phyloP scores from a whole-genome alignment of 1,140 invertebrate genomes.

The Berghia stephanieae region DNA sequence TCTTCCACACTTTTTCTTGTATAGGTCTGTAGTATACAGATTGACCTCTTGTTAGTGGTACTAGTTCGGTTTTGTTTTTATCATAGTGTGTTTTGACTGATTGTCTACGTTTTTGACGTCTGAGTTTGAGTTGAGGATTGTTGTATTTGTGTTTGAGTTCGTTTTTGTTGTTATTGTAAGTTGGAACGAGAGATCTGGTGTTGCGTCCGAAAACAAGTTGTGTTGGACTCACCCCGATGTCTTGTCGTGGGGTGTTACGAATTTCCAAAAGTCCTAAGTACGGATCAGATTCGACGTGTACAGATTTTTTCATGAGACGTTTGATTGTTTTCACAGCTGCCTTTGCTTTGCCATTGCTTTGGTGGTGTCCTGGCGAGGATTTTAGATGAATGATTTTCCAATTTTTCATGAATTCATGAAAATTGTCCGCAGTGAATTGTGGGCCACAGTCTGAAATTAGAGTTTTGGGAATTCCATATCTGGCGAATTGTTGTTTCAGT shows the following conservation, averaged over 20 bases:
- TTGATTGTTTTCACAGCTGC: conserved; percentile 45
- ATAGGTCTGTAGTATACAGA: conserved; percentile 38
- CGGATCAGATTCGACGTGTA: conserved; percentile 24
- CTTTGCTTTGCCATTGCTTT: conserved; percentile 44
- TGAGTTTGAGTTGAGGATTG: conserved; percentile 5
- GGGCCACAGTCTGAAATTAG: conserved; percentile 43
- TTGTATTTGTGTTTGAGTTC: background rate
- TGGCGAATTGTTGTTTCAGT: conserved; percentile 42
- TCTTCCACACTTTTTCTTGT: conserved; percentile 28
- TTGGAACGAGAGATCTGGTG: conserved; percentile 37
- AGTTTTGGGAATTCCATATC: conserved; percentile 39
- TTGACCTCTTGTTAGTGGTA: conserved; percentile 24
- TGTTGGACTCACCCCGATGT: conserved; percentile 39
- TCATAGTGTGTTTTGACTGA: conserved; percentile 30
- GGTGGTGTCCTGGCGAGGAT: conserved; percentile 36
- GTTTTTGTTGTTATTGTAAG: background rate
- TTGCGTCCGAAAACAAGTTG: conserved; percentile 40
- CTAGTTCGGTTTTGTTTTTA: conserved; percentile 22
- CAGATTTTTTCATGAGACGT: conserved; percentile 41
- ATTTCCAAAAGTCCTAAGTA: conserved; percentile 41
- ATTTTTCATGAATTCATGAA: background rate
- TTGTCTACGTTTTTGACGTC: conserved; percentile 23
- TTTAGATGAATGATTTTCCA: conserved; percentile 32
- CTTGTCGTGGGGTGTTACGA: conserved; percentile 42
- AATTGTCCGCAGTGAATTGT: conserved; percentile 42